Evolutionary conservation across 1,140 invertebrate species (phyloP).

Genomic region (Drosophila murphyi): DNA sequence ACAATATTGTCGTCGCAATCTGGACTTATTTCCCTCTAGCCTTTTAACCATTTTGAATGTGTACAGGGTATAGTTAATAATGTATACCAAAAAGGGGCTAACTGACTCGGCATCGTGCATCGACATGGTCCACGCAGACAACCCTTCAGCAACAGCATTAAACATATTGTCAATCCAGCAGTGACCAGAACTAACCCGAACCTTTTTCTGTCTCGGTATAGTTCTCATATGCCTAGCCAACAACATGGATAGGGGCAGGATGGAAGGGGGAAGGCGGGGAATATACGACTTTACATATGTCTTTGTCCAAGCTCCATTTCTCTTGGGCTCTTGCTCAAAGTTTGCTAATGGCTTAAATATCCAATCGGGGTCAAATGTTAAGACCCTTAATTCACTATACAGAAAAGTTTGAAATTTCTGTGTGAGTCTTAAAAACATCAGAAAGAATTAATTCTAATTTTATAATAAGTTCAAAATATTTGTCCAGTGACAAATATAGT

Average conservation of each 20-base stretch:
- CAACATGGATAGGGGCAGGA: not conserved
- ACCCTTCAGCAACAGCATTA: constrained; percentile 25
- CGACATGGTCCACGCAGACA: not conserved
- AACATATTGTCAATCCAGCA: constrained; percentile 51
- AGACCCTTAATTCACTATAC: no score
- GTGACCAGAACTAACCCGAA: constrained; percentile 37
- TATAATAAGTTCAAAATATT: no score
- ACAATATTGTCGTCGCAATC: no score
- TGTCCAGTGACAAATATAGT: no score
- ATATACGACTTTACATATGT: not conserved
- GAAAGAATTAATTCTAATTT: no score
- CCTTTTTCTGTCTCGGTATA: constrained; percentile 13
- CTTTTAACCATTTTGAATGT: not conserved
- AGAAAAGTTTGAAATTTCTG: no score
- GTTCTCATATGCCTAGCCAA: constrained; percentile 32
- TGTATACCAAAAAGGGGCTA: constrained; percentile 35
- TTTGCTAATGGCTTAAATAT: no score
- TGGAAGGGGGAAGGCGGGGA: not conserved
- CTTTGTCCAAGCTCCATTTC: not conserved
- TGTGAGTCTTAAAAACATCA: no score
- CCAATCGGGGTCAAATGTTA: no score
- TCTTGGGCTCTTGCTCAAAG: no score
- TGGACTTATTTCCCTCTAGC: not conserved
- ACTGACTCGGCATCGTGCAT: constrained; percentile 4
- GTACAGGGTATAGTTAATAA: constrained; percentile 20